Conservation (phyloP, 2,113 vertebrate species). For the Calonectris borealis region DNA sequence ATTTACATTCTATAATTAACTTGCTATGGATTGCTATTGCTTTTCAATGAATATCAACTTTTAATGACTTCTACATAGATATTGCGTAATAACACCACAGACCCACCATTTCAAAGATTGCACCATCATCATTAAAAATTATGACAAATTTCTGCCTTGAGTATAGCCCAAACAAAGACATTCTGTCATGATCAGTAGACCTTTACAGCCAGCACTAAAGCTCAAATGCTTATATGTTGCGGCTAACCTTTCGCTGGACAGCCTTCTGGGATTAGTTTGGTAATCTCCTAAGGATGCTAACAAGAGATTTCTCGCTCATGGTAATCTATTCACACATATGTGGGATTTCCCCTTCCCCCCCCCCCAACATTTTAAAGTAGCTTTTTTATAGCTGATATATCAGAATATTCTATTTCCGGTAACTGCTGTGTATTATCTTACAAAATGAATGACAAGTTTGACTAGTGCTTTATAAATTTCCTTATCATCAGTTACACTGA, state of each 20-base stretch:
- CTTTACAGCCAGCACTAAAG: constrained; percentile 4
- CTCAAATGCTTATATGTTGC: not conserved
- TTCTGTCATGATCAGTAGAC: constrained; percentile 5
- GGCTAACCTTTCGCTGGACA: constrained; percentile 15
- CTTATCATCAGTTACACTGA: not conserved
- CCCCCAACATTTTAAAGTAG: not conserved
- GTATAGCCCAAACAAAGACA: constrained; percentile 61
- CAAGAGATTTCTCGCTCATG: constrained; percentile 17
- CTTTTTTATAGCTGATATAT: not conserved
- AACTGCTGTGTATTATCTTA: not conserved
- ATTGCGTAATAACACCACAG: not conserved
- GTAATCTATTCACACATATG: constrained; percentile 15
- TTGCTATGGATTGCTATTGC: not conserved
- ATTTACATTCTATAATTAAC: not conserved
- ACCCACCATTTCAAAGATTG: constrained; percentile 77
- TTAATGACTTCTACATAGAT: not conserved
- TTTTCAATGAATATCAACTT: not conserved
- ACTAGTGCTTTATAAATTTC: not conserved
- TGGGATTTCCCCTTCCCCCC: not conserved
- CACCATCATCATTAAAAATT: constrained; percentile 75
- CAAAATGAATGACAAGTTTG: not conserved
- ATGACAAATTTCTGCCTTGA: constrained; percentile 47
- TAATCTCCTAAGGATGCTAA: constrained; percentile 45
- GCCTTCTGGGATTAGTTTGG: constrained; percentile 13
- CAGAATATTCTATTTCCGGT: not conserved